Evolutionary conservation across 2,888 invertebrate species (phyloP), one percentile per base, ranked within the genome.

Genomic region (Acleris holmiana): DNA sequence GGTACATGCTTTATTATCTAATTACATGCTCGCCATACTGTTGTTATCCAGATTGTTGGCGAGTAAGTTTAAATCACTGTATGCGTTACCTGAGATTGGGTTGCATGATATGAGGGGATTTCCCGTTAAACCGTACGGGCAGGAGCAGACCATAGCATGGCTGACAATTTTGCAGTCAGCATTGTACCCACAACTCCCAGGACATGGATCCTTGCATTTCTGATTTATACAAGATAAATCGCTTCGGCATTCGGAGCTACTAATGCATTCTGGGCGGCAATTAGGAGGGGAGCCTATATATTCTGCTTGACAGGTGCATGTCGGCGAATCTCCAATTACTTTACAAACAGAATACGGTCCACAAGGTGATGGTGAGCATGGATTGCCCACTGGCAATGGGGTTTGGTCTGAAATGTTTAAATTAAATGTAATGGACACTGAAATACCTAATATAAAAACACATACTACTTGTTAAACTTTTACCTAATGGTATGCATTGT

Each of bases 81-180:
- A 59, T 35, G 69, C 13, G 7, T 8, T 84, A 91, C 91, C 91
- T 87, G 85, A 85, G 15, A 88, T 68, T 51, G 85, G 87, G 74
- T 78, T 84, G 73, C 92, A 92, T 25, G 89, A 87, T 68, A 86
- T 76, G 50, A 95, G 93, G 41, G 96, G 95, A 89, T 96, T 95
- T 57, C 96, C 96, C 55, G 93, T 94, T 79, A 94, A 95, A 41
- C 94, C 94, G 69, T 90, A 88, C 2, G 92, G 81, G 88, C 96
- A 94, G 66, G 94, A 91, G 82, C 94, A 95, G 70, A 95, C 93
- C 23, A 96, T 94, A 7, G 94, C 94, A 76, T 96, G 96, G 78
- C 95, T 95, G 51, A 95, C 93, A n/a, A 96, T 95, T 73, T 94
- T 93, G 80, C 96, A 97, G 71, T 95, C 94, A 2, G 96, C 94